Evolutionary conservation across 2,888 invertebrate genomes (phyloP).

Genomic region (Corythucha ciliata): DNA sequence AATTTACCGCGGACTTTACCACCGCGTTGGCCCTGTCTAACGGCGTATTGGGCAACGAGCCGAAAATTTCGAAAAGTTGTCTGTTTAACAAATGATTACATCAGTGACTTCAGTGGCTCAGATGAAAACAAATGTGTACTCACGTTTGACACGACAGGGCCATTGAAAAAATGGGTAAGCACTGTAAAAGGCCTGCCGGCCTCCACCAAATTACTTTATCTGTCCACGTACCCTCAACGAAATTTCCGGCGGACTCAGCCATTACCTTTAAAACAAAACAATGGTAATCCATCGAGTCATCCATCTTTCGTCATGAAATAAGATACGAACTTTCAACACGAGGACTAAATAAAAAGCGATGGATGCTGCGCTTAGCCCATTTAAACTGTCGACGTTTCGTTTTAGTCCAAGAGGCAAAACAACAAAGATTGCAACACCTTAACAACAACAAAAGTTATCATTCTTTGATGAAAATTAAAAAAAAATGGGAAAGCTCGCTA

Average conservation of each 20-base stretch:
- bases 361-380: constrained; percentile 77
- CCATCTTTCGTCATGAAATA: neutral
- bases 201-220: constrained; percentile 67
- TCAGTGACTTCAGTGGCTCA: no score
- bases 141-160: constrained; percentile 94
- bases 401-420: constrained; percentile 82
- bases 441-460: constrained; percentile 1
- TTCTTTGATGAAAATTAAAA: neutral
- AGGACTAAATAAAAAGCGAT: constrained; percentile 86
- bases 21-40: constrained; percentile 81
- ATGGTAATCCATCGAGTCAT: neutral
- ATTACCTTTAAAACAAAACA: constrained; percentile 53
- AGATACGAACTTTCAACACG: constrained; percentile 60
- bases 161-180: constrained; percentile 93
- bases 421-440: constrained; percentile 60
- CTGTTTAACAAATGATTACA: no score
- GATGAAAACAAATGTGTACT: no score
- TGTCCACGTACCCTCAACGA: constrained; percentile 65
- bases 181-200: constrained; percentile 76
- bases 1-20: constrained; percentile 78
- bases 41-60: constrained; percentile 76
- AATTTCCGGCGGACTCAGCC: constrained; percentile 63
- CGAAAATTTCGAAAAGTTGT: constrained; percentile 87
- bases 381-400: constrained; percentile 80
- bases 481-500: neutral